phyloP scores from a whole-genome alignment of 2,888 invertebrate genomes.

The Mechanitis messenoides region DNA sequence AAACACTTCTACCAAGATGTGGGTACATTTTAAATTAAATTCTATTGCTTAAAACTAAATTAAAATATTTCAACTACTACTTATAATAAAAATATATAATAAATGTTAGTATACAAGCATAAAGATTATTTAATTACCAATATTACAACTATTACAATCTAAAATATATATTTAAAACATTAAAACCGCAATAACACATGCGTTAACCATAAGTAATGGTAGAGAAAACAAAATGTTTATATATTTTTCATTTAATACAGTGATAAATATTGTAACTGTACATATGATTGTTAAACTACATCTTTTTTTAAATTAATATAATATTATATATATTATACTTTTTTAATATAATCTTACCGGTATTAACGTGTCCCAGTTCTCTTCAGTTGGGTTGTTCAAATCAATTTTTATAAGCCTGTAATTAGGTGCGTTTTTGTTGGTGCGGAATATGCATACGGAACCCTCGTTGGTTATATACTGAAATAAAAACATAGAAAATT shows the following conservation, averaged over 20 bases:
- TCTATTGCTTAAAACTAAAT: no score
- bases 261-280: not conserved
- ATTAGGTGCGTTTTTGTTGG: slow-evolving; percentile 95
- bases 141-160: no score
- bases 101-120: no score
- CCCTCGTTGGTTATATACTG: slow-evolving; percentile 95
- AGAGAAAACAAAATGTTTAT: not conserved
- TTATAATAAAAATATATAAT: no score
- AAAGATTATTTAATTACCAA: no score
- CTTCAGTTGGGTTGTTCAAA: slow-evolving; percentile 81
- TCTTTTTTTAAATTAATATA: not conserved
- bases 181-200: not conserved
- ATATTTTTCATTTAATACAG: not conserved
- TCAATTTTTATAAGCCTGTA: slow-evolving; percentile 92
- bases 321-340: not conserved
- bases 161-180: not conserved
- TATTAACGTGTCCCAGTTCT: slow-evolving; percentile 89
- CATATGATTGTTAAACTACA: no score
- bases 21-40: no score
- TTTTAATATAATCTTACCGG: slow-evolving; percentile 53
- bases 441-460: slow-evolving; percentile 88
- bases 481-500: slow-evolving; percentile 24
- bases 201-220: no score
- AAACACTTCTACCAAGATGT: no score
- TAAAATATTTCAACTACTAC: no score